A percentile compares a stretch with the other conserved stretches of the same genome.
These are phyloP conservation scores for Poeciliopsis turneri DNA, from an alignment of 2,797 vertebrate species.

Conservation along the genomic window DNA sequence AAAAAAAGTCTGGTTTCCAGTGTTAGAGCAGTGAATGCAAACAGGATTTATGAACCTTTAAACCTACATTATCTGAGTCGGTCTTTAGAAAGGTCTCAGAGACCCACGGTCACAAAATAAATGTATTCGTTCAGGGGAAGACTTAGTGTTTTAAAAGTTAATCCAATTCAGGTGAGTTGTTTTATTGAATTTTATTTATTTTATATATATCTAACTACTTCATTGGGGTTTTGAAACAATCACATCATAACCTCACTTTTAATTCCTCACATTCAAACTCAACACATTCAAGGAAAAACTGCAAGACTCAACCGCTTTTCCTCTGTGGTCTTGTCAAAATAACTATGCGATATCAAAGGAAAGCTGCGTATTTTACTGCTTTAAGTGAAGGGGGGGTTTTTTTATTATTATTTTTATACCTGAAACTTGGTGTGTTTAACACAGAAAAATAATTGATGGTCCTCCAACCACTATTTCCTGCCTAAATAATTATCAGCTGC, in stretches of 20 bases:
- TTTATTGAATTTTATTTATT: background rate
- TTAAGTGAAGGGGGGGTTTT: background rate
- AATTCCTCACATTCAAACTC: background rate
- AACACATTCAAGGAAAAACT: background rate
- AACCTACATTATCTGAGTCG: background rate
- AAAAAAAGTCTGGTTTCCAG: background rate
- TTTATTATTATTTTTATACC: background rate
- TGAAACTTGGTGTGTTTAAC: background rate
- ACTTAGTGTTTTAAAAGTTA: background rate
- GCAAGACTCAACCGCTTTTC: background rate
- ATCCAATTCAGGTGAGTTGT: background rate
- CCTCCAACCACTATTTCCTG: background rate
- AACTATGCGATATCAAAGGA: background rate
- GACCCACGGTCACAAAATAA: background rate
- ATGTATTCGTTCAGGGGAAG: background rate
- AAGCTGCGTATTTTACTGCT: background rate
- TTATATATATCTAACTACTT: background rate
- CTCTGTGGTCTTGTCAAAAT: background rate
- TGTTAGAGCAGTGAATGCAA: background rate
- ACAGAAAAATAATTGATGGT: background rate
- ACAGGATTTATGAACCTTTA: constrained; percentile 1
- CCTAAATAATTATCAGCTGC: background rate
- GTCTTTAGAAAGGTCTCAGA: background rate
- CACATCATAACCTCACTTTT: background rate
- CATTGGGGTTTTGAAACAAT: background rate